Base-by-base conservation (phyloP, 2,888 invertebrate genomes). In the Metallyticus violacea region DNA sequence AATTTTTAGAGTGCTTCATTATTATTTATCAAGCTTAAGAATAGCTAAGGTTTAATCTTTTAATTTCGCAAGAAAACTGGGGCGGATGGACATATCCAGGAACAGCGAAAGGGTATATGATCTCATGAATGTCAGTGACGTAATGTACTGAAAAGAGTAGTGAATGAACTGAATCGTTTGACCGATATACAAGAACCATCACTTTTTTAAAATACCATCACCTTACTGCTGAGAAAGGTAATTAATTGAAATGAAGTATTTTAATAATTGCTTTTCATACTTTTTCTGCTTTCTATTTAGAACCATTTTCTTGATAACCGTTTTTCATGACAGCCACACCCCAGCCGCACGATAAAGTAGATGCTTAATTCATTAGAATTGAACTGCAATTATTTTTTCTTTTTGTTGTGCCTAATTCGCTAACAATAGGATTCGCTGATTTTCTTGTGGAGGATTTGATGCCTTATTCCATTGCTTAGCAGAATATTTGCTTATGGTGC, bases 81-180 rank as follows among this genome's bases (percentile, higher is more conserved):
- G 27, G 79, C 22, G 79, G 9, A 30, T 40, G n/a, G 2, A n/a
- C 40, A 30, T 6, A 25, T 6, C 22, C 1, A 6, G 7, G 26
- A 40, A n/a, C 7, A 25, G 81, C 25, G 1, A 22, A 30, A 1
- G 30, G 29, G 22, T 80, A 15, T 27, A 81, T 81, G 29, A 79
- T 79, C 27, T 81, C 81, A 81, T 7, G 40, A 30, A 81, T 81
- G 81, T 40, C 81, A 81, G 30, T 81, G 81, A 81, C 81, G 81
- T 81, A 81, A 81, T 81, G 29, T 29, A 3, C n/a, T 81, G 30
- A 29, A 81, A 40, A 80, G 27, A 79, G n/a, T n/a, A 79, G 40
- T n/a, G 7, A 15, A 6, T 28, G 26, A 9, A 3, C 2, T 2
- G n/a, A 22, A 3, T 26, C 26, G 15, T 26, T 27, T 26, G n/a